A percentile compares a stretch with the other conserved stretches of the same genome.
phyloP scores from a whole-genome alignment of 2,888 invertebrate species.

The Euphydryas editha region DNA sequence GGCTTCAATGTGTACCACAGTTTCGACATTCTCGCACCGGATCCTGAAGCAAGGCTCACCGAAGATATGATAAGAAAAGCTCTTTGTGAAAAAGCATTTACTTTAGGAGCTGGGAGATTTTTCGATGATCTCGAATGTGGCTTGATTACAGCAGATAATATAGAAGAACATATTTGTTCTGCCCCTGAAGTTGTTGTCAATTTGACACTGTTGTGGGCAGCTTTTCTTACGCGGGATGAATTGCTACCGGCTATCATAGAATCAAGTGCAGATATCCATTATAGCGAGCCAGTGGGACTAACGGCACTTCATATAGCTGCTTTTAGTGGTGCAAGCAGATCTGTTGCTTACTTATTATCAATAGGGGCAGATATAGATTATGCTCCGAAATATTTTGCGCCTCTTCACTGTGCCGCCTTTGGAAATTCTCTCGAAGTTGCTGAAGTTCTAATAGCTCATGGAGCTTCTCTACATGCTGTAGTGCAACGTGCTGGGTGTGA shows the following conservation, averaged over 20 bases:
- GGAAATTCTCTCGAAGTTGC: constrained; percentile 92
- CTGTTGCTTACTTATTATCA: constrained; percentile 87
- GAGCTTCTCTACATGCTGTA: constrained; percentile 87
- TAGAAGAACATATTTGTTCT: constrained; percentile 81
- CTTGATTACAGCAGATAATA: constrained; percentile 84
- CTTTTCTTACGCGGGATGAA: constrained; percentile 89
- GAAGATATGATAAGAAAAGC: constrained; percentile 88
- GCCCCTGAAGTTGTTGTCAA: constrained; percentile 88
- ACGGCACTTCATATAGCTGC: constrained; percentile 90
- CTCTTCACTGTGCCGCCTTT: constrained; percentile 95
- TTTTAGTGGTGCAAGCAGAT: constrained; percentile 89
- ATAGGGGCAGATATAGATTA: constrained; percentile 88
- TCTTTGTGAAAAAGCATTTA: constrained; percentile 87
- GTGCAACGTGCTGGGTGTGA: constrained; percentile 87
- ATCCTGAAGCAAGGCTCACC: constrained; percentile 87
- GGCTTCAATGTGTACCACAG: constrained; percentile 91
- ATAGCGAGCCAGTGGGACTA: constrained; percentile 88
- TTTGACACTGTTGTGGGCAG: constrained; percentile 88
- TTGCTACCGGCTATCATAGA: constrained; percentile 86
- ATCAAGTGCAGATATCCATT: constrained; percentile 87
- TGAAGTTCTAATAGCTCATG: constrained; percentile 88
- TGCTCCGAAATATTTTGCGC: constrained; percentile 88
- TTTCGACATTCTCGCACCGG: constrained; percentile 87
- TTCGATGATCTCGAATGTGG: constrained; percentile 90
- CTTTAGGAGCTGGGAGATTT: constrained; percentile 86